Conservation (phyloP, 2,888 invertebrate species). For the Notocelia uddmanniana region DNA sequence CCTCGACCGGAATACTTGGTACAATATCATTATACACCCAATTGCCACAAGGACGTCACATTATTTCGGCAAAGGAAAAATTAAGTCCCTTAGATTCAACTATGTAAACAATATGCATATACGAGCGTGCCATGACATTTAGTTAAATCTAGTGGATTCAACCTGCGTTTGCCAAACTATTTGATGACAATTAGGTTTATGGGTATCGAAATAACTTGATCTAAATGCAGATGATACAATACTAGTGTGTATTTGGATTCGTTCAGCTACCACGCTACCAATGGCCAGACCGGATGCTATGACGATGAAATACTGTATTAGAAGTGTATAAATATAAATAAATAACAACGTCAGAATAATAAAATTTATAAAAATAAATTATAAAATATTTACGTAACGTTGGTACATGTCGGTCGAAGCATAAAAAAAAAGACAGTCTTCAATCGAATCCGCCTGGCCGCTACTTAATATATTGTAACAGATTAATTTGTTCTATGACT, state of each 20-base stretch:
- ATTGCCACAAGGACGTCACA: not conserved
- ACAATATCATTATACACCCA: not conserved
- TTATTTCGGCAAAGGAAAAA: not conserved
- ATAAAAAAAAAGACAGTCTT: conserved; percentile 1
- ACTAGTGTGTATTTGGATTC: conserved; percentile 9
- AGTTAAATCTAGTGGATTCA: too few species aligned
- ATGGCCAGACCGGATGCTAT: conserved; percentile 18
- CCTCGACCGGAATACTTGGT: conserved; percentile 31
- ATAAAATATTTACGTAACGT: not conserved
- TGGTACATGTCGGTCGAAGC: not conserved
- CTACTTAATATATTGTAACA: conserved; percentile 18
- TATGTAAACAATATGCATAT: too few species aligned
- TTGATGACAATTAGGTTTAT: not conserved
- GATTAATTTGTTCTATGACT: not conserved
- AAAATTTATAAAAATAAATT: not conserved
- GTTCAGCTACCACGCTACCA: conserved; percentile 18
- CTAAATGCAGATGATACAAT: conserved; percentile 20
- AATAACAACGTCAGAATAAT: not conserved
- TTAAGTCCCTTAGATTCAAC: too few species aligned
- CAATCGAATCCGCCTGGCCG: conserved; percentile 19
- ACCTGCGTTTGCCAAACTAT: too few species aligned
- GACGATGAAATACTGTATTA: conserved; percentile 13
- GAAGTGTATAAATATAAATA: not conserved
- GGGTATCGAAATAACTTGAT: conserved; percentile 7
- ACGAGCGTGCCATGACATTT: too few species aligned